Conservation (phyloP, 2,113 vertebrate species). For the Anguilla rostrata region DNA sequence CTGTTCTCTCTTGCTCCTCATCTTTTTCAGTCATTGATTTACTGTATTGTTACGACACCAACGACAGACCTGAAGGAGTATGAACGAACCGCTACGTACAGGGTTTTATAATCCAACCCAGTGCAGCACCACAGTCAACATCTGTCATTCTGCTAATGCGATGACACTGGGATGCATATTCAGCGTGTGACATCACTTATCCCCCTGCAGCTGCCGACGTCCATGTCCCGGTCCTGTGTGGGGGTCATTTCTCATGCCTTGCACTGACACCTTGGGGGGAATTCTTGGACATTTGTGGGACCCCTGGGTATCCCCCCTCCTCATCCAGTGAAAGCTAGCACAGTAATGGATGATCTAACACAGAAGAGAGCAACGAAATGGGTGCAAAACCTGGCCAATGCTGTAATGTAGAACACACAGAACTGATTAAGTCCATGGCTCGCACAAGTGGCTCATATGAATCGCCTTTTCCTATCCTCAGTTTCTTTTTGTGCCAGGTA, state of each 20-base stretch:
- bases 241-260: conserved; percentile 28
- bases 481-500: not conserved
- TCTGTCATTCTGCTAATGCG: not conserved
- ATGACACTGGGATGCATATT: not conserved
- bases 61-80: too few species aligned
- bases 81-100: too few species aligned
- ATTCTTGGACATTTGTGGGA: conserved; percentile 37
- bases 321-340: not conserved
- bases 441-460: not conserved
- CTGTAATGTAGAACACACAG: not conserved
- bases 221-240: conserved; percentile 9
- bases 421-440: not conserved
- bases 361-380: not conserved
- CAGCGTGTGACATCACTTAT: too few species aligned
- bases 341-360: conserved; percentile 10
- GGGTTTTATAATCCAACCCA: not conserved
- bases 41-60: not conserved
- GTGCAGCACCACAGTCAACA: not conserved
- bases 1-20: not conserved
- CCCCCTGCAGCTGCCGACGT: too few species aligned
- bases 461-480: not conserved
- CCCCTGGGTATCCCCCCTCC: conserved; percentile 37
- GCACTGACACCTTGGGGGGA: conserved; percentile 35
- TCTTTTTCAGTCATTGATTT: not conserved
- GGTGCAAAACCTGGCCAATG: too few species aligned